Evolutionary conservation across 1,140 invertebrate species (phyloP), one percentile per base, ranked within the genome.

Genomic region (Papilio polyxenes): DNA sequence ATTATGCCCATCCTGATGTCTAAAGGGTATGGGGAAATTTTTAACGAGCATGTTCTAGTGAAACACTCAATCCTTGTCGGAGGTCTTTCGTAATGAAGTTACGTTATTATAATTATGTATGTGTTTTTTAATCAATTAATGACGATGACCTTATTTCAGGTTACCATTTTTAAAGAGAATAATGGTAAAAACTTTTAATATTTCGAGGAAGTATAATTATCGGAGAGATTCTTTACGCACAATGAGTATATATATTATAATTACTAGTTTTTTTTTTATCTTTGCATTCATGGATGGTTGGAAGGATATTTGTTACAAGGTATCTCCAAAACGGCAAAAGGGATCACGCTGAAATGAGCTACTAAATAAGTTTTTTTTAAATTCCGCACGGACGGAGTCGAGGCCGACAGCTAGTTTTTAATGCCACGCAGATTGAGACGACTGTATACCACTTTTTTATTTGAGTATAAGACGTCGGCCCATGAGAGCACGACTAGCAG

Each of bases 1-100:
- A 77, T 77, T 77, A 77, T 77, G 48, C 11, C 75, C 75, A 77
- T 77, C 37, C 75, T 77, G 48, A 77, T 77, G 75, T 77, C 75
- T 53, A 56, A 23, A 77, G 48, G 49, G 49, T 77, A 51, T 77
- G 75, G 48, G 11, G 48, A 77, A 31, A 77, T 10, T 77, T 77
- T 77, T 51, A 77, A 75, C 20, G 74, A 75, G 74, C 74, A 48
- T 49, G 74, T 75, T 75, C 48, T 49, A 75, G 23, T 37, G 65
- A 72, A 72, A 72, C 40, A 37, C 65, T 72, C 65, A 72, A 37
- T 37, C 65, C 37, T 37, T 69, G 23, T 15, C 31, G 65, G 65
- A 69, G 65, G 65, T 69, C 65, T 69, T 69, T 31, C 11, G 65
- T 69, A 69, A 69, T 69, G 23, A 69, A 69, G 65, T 69, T 37